Evolutionary conservation across 1,140 invertebrate species (phyloP).

Genomic region (Drosophila neocordata): DNA sequence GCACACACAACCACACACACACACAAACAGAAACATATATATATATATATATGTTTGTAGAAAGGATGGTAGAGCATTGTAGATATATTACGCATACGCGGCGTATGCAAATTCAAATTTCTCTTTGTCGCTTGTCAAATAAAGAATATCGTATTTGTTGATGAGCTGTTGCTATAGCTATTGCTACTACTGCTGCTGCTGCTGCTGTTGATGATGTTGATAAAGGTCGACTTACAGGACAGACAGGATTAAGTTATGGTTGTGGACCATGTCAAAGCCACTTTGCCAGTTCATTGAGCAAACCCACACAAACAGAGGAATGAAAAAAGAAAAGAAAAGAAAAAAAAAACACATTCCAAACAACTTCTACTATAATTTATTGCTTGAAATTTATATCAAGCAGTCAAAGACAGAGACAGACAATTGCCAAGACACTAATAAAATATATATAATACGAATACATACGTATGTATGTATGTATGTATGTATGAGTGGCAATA

Average conservation of each 20-base stretch:
- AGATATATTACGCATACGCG: slow-evolving; percentile 36
- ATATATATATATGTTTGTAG: not conserved
- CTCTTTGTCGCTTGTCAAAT: slow-evolving; percentile 37
- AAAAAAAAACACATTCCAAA: no score
- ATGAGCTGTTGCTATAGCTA: slow-evolving; percentile 29
- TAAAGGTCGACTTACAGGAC: slow-evolving; percentile 36
- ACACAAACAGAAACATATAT: not conserved
- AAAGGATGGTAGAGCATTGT: not conserved
- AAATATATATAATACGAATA: slow-evolving; percentile 47
- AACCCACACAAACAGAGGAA: slow-evolving; percentile 3
- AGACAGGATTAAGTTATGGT: slow-evolving; percentile 52
- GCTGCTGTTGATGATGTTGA: slow-evolving; percentile 41
- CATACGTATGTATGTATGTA: slow-evolving; percentile 24
- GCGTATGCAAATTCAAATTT: slow-evolving; percentile 54
- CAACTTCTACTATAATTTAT: slow-evolving; percentile 51
- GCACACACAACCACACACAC: not conserved
- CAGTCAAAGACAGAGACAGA: slow-evolving; percentile 42
- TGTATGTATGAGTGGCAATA: slow-evolving; percentile 52
- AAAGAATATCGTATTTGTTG: slow-evolving; percentile 38
- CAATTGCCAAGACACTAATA: slow-evolving; percentile 61
- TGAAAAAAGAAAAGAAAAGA: no score
- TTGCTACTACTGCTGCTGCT: not conserved
- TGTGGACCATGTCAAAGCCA: slow-evolving; percentile 40
- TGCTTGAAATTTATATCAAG: slow-evolving; percentile 58
- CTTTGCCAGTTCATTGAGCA: slow-evolving; percentile 58